Evolutionary conservation across 2,113 vertebrate genomes (phyloP), one percentile per base, ranked within the genome.

Genomic region (Hippoglossus stenolepis): DNA sequence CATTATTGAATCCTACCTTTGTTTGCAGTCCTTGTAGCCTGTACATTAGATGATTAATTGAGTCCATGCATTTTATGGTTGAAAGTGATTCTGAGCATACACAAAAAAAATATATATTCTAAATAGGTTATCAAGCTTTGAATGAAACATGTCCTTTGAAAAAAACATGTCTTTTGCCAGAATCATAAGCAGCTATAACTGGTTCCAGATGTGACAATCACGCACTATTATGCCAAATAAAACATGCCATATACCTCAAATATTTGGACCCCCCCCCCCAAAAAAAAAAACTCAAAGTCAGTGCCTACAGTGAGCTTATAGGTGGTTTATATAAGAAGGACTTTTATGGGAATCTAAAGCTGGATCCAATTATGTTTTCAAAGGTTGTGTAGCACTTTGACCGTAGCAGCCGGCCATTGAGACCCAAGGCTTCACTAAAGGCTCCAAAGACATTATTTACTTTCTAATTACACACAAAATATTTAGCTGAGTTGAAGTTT

Each of bases 131-230:
- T 54, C 57, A 65, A 51, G 24, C 47, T 74, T 72, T 15, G 28
- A 28, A 63, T 61, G 43, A 73, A 67, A 67, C 59, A 61, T 64
- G 79, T 61, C 40, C 45, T 79, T 71, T 83, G 77, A 86, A 90
- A 38, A 71, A 65, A 64, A 86, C 82, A 85, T 65, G 65, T 80
- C 64, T 74, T 87, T 65, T 85, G 60, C 66, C 60, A 74, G 68
- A 73, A 75, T 89, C 60, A 74, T 74, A 80, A 87, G 65, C 40
- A 84, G 40, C 45, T 66, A n/a, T 85, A 90, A 93, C 69, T 3
- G 21, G 8, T 70, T 91, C 85, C 93, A 94, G 87, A 93, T 91
- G 91, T 87, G 65, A 86, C 75, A 65, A 83, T 90, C 80, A 79
- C 68, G 26, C 70, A 71, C 85, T 67, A 85, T 66, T 43, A 74